phyloP scores from a whole-genome alignment of 1,140 invertebrate genomes.

The Hyphantria cunea region DNA sequence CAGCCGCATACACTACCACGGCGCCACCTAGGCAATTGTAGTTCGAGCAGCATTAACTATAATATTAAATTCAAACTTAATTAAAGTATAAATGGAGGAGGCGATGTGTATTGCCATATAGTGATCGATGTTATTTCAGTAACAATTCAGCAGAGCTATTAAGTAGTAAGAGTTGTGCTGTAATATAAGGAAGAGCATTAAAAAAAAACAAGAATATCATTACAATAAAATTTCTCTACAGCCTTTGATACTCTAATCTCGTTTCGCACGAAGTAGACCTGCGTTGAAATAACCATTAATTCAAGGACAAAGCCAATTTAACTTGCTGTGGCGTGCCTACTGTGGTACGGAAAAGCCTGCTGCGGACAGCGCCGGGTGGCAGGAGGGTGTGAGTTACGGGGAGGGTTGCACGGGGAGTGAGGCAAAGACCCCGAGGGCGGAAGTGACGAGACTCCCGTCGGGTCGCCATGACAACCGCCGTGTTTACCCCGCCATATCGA shows the following conservation, averaged over 20 bases:
- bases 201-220: background rate
- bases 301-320: constrained; percentile 26
- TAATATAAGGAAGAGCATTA: no score
- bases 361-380: constrained; percentile 38
- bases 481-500: constrained; percentile 76
- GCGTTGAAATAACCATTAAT: constrained; percentile 26
- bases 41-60: no score
- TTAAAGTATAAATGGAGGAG: no score
- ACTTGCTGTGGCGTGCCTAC: constrained; percentile 18
- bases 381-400: background rate
- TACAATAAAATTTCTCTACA: constrained; percentile 6
- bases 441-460: constrained; percentile 60
- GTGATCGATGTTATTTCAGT: no score
- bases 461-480: constrained; percentile 72
- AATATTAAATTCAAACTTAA: no score
- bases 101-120: no score
- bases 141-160: no score
- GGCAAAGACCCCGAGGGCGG: constrained; percentile 33
- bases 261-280: constrained; percentile 15
- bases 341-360: constrained; percentile 30
- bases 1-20: no score
- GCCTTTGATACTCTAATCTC: constrained; percentile 24
- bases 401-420: background rate
- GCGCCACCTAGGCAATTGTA: no score
- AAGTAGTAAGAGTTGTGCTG: no score